Conservation (phyloP, 35 echinoderm and acorn worm genomes). For the Lytechinus pictus region DNA sequence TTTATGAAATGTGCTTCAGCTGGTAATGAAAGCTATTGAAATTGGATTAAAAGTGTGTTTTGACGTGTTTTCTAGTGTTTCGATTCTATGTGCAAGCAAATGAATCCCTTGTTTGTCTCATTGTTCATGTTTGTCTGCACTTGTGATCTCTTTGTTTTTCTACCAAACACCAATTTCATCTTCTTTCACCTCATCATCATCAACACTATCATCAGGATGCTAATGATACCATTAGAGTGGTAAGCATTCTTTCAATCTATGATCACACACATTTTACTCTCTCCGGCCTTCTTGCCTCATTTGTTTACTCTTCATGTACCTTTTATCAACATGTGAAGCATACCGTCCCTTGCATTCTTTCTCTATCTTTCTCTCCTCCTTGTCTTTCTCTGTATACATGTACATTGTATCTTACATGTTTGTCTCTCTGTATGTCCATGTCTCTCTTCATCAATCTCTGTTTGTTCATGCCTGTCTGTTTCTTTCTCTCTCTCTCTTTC, state of each 20-base stretch:
- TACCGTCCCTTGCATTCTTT: not conserved
- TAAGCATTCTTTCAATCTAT: not conserved
- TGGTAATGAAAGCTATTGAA: not conserved
- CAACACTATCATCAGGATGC: not conserved
- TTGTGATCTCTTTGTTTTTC: slow-evolving; percentile 3
- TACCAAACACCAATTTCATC: slow-evolving; percentile 2
- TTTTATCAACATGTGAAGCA: not conserved
- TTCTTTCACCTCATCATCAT: not conserved
- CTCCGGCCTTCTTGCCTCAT: too few species aligned
- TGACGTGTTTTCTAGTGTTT: not conserved
- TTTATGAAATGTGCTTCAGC: not conserved
- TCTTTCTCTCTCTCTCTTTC: not conserved
- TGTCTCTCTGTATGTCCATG: not conserved
- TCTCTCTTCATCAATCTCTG: not conserved
- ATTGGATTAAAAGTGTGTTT: not conserved
- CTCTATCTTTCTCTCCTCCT: not conserved
- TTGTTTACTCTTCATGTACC: not conserved
- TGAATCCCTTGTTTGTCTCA: not conserved
- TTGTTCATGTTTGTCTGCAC: slow-evolving; percentile 2
- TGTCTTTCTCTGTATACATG: not conserved
- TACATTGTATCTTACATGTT: too few species aligned
- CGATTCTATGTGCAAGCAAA: not conserved
- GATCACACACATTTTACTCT: not conserved
- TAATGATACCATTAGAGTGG: not conserved
- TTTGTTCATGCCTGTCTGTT: not conserved